These are phyloP conservation scores for Coregonus sp. DNA, from an alignment of 2,797 vertebrate genomes.

Conservation along the genomic window DNA sequence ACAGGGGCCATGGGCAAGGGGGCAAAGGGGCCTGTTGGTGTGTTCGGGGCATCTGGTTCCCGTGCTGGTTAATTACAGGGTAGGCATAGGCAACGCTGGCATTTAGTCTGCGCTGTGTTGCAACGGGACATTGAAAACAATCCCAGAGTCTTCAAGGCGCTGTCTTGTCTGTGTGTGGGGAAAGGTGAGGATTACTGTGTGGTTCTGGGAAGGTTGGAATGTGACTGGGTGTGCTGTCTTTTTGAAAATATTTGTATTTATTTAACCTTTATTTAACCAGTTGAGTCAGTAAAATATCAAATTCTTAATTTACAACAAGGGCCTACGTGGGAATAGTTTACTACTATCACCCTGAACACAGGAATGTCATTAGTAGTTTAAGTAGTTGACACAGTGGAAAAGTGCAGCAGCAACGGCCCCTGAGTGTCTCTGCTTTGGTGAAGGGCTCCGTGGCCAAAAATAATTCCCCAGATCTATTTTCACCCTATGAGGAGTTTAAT, in stretches of 20 bases:
- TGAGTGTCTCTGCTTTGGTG: conserved; percentile 11
- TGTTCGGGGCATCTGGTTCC: conserved; percentile 52
- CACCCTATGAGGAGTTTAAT: conserved; percentile 25
- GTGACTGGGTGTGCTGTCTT: background rate
- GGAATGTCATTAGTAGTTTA: conserved; percentile 26
- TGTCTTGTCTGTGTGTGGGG: conserved; percentile 12
- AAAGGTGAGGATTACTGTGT: conserved; percentile 22
- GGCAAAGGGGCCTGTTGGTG: conserved; percentile 29
- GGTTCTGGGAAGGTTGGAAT: background rate
- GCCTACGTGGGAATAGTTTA: background rate
- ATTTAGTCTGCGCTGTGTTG: conserved; percentile 41
- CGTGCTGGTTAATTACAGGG: conserved; percentile 49
- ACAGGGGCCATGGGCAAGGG: background rate
- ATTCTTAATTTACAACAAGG: background rate
- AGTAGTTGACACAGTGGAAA: conserved; percentile 34
- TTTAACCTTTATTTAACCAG: background rate
- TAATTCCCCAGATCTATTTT: conserved; percentile 27
- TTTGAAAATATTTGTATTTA: too few species aligned
- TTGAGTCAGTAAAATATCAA: background rate
- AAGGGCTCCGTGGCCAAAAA: conserved; percentile 27
- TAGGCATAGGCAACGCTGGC: conserved; percentile 44
- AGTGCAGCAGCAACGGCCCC: conserved; percentile 13
- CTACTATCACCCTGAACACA: conserved; percentile 5
- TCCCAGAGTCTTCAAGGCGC: conserved; percentile 5
- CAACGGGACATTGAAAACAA: conserved; percentile 60